Evolutionary conservation across 1,140 invertebrate species (phyloP), one percentile per base, ranked within the genome.

Genomic region (Drosophila kikkawai): DNA sequence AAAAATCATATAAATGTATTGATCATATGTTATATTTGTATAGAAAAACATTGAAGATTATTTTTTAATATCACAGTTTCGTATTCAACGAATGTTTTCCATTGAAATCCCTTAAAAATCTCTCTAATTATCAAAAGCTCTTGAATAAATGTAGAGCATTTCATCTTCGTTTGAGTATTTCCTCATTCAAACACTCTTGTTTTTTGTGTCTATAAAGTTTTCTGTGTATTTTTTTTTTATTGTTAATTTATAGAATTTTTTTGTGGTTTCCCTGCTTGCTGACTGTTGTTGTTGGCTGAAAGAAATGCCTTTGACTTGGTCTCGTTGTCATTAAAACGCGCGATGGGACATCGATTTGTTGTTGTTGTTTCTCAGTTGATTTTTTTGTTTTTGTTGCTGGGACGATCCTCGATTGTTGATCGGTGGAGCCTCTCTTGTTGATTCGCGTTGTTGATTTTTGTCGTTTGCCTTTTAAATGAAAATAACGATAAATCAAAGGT

Each of bases 241-340:
- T 88, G 80, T 84, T 90, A 90, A 88, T 90, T 88, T 90, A 88
- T 88, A 88, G 84, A 88, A 84, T 67, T 86, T 84, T 87, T 83
- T 80, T 87, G 73, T 76, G 34, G 13, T 26, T 36, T 13, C 17
- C 19, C 17, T 61, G 56, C 11, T 58, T 41, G 63, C 32, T 51
- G 59, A 5, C 47, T 48, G 45, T 15, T 64, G 61, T 48, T 56
- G 41, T 29, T 78, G 80, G 51, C 19, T 73, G 59, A 39, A 68
- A 44, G 74, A 88, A 87, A 88, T 87, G 85, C 85, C 80, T 82
- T 85, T 65, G 79, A 84, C 77, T 85, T 82, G 82, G 79, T 77
- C 75, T 80, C 64, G 85, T 84, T 88, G 84, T 88, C 84, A 88
- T 88, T 88, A 88, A 88, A 88, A 90, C 74, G 84, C 84, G 85